phyloP scores from a whole-genome alignment of 1,140 invertebrate genomes.

The Rhopalosiphum maidis region DNA sequence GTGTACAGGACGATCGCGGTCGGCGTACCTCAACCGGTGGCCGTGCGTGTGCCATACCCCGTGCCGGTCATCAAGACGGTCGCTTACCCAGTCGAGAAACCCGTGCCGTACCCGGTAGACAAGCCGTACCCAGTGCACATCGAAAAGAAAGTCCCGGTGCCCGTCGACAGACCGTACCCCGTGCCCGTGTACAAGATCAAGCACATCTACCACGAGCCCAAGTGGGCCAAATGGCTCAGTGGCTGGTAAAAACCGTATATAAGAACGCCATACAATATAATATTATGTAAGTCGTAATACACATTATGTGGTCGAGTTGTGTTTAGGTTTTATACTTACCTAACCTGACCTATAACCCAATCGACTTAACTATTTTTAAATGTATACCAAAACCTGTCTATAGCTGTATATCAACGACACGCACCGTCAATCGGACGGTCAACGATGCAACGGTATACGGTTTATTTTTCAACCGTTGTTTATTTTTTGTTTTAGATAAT shows the following conservation, averaged over 20 bases:
- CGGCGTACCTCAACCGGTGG: constrained; percentile 59
- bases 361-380: not conserved
- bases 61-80: constrained; percentile 60
- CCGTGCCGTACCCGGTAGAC: constrained; percentile 61
- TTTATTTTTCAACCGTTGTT: not conserved
- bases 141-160: constrained; percentile 61
- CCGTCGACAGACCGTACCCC: constrained; percentile 60
- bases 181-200: constrained; percentile 61
- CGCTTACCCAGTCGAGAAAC: constrained; percentile 61
- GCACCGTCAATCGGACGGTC: not conserved
- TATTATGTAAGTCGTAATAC: not conserved
- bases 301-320: not conserved
- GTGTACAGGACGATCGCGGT: constrained; percentile 60
- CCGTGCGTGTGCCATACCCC: constrained; percentile 60
- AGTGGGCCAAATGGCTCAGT: constrained; percentile 55
- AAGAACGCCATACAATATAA: not conserved
- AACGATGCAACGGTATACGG: not conserved
- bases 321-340: not conserved
- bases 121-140: constrained; percentile 61
- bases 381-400: not conserved
- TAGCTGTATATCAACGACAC: not conserved
- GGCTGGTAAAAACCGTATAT: constrained; percentile 27
- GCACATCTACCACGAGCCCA: constrained; percentile 60
- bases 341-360: not conserved
- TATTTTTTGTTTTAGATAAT: not conserved